Evolutionary conservation across 2,113 vertebrate genomes (phyloP).

Genomic region (Romanogobio albipinnatus): DNA sequence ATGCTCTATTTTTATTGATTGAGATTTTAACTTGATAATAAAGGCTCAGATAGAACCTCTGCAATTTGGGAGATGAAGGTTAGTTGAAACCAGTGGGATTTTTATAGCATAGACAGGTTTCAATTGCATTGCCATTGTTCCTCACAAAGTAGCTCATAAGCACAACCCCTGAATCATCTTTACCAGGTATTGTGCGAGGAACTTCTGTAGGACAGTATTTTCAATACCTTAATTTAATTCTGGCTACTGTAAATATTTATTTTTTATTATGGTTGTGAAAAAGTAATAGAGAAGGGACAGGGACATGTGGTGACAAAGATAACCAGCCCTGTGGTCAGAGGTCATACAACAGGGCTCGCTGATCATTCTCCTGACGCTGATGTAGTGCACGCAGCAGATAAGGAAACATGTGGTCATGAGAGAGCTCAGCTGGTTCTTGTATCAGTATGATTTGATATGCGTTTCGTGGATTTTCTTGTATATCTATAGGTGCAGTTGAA

Average conservation of each 20-base stretch:
- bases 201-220: conserved; percentile 44
- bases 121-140: background rate
- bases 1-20: background rate
- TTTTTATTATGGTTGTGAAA: conserved; percentile 69
- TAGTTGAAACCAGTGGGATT: background rate
- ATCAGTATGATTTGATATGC: background rate
- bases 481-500: background rate
- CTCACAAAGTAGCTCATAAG: background rate
- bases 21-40: background rate
- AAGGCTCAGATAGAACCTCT: background rate
- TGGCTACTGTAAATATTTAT: conserved; percentile 73
- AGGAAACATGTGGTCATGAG: background rate
- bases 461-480: background rate
- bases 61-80: background rate
- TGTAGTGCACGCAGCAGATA: conserved; percentile 24
- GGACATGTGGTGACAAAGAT: conserved; percentile 44
- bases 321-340: conserved; percentile 51
- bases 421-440: conserved; percentile 17
- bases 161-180: background rate
- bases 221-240: conserved; percentile 59
- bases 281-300: background rate
- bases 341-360: conserved; percentile 48
- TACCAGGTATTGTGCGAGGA: background rate
- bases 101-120: too few relatives aligned
- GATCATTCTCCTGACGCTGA: conserved; percentile 17